Conservation (phyloP, 2,113 vertebrate genomes). For the Cairina moschata region DNA sequence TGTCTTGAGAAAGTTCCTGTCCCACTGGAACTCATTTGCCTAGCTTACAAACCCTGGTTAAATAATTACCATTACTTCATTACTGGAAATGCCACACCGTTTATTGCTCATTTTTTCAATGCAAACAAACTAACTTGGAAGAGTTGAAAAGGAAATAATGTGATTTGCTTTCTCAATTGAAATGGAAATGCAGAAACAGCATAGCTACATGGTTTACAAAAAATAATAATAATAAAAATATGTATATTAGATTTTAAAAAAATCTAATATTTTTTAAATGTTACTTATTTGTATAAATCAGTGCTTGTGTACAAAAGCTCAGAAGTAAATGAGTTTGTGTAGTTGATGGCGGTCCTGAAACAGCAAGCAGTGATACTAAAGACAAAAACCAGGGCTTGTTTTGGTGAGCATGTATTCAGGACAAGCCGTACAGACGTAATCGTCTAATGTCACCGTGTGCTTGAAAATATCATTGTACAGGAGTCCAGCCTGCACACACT, state of each 20-base stretch:
- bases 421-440: background rate
- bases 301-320: background rate
- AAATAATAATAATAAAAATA: background rate
- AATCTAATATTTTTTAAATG: background rate
- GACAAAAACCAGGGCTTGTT: slow-evolving; percentile 42
- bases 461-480: slow-evolving; percentile 17
- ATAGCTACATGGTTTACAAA: background rate
- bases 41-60: background rate
- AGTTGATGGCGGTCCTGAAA: background rate
- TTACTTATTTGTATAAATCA: background rate
- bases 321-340: background rate
- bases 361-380: background rate
- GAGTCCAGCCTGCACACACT: slow-evolving; percentile 37
- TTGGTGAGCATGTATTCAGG: background rate
- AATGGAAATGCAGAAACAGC: background rate
- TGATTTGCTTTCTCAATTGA: background rate
- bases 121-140: background rate
- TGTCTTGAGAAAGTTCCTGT: background rate
- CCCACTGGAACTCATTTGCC: background rate
- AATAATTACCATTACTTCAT: background rate
- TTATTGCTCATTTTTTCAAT: background rate
- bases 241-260: background rate
- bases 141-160: background rate
- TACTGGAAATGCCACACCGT: background rate
- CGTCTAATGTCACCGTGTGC: slow-evolving; percentile 33